phyloP scores from a whole-genome alignment of 2,113 vertebrate genomes.

The Podarcis muralis region DNA sequence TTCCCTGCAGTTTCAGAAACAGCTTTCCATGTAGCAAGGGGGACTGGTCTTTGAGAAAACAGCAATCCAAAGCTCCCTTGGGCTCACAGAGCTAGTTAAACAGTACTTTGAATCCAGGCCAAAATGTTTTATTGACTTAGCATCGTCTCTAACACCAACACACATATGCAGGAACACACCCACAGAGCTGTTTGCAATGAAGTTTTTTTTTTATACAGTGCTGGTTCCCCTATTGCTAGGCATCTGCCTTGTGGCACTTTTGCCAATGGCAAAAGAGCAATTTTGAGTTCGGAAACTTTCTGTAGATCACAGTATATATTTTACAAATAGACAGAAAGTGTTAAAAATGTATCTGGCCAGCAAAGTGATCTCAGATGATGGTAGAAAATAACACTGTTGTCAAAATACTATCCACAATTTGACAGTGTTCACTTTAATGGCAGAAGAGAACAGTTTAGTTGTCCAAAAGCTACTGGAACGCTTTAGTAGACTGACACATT shows the following conservation, averaged over 20 bases:
- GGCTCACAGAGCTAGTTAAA: not conserved
- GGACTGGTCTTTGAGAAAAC: not conserved
- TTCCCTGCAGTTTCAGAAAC: not conserved
- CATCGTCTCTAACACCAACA: not conserved
- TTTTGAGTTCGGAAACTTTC: slow-evolving; percentile 60
- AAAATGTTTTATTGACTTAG: not conserved
- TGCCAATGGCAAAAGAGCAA: slow-evolving; percentile 51
- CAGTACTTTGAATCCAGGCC: not conserved
- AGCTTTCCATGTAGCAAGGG: not conserved
- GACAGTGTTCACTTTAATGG: slow-evolving; percentile 60
- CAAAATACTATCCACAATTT: slow-evolving; percentile 61
- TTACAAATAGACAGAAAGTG: slow-evolving; percentile 52
- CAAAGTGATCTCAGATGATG: slow-evolving; percentile 64
- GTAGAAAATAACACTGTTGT: slow-evolving; percentile 67
- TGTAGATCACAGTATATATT: slow-evolving; percentile 64
- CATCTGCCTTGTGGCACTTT: slow-evolving; percentile 47
- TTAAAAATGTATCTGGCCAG: slow-evolving; percentile 64
- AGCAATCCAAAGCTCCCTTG: not conserved
- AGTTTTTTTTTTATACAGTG: slow-evolving; percentile 12
- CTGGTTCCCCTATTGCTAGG: slow-evolving; percentile 32
- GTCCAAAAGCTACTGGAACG: slow-evolving; percentile 55
- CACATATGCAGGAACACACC: not conserved
- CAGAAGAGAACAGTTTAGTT: slow-evolving; percentile 52
- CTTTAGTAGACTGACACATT: slow-evolving; percentile 52
- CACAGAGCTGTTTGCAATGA: not conserved